These are phyloP conservation scores for Podarcis lilfordi DNA, from an alignment of 2,797 vertebrate genomes.

Conservation along the genomic window DNA sequence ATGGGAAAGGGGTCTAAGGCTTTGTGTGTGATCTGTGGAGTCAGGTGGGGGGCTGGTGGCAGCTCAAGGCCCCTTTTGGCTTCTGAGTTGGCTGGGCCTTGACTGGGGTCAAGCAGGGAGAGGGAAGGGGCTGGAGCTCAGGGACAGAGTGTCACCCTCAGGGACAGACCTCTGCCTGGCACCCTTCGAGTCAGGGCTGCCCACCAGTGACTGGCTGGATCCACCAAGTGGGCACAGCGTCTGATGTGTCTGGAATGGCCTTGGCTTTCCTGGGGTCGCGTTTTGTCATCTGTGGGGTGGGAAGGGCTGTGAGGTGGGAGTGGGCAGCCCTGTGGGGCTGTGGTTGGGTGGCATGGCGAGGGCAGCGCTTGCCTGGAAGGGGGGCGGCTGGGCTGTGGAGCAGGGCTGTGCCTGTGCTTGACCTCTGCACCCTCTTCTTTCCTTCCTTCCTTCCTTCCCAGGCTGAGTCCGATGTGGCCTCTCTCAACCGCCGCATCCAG, in stretches of 20 bases:
- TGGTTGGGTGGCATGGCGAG: neutral
- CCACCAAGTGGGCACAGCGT: neutral
- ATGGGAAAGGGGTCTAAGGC: neutral
- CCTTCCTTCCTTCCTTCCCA: conserved; percentile 55
- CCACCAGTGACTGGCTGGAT: neutral
- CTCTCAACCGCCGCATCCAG: conserved; percentile 95
- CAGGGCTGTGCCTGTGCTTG: too few relatives aligned
- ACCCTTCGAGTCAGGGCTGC: too few relatives aligned
- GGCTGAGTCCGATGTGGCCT: conserved; percentile 97
- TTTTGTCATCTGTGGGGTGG: neutral
- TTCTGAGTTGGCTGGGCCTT: too few relatives aligned
- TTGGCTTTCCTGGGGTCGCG: neutral
- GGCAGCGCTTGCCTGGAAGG: neutral
- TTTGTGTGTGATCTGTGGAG: too few relatives aligned
- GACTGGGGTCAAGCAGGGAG: too few relatives aligned
- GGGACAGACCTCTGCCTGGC: too few relatives aligned
- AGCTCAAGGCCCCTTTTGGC: too few relatives aligned
- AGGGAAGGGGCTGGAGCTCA: too few relatives aligned
- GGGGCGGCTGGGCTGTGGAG: neutral
- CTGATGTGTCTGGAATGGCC: neutral
- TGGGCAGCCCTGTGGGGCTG: neutral
- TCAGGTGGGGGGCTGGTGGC: too few relatives aligned
- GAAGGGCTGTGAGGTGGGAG: neutral
- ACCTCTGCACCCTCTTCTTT: neutral
- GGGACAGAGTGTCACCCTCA: too few relatives aligned